Percentiles rank a stretch among this genome's conserved stretches.
phyloP scores from a whole-genome alignment of 1,140 invertebrate genomes.

The Calliopsis andreniformis region DNA sequence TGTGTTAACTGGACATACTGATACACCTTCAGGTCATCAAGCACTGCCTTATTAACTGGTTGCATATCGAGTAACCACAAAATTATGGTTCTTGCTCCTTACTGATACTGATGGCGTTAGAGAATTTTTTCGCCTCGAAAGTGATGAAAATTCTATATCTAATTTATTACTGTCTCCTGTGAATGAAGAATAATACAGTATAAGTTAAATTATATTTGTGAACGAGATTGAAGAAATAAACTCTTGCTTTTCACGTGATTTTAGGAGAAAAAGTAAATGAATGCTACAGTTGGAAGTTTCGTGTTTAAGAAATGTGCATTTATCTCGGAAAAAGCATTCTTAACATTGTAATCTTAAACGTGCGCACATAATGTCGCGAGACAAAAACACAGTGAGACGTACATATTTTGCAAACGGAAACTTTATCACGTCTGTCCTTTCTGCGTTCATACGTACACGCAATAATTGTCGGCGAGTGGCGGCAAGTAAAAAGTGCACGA shows the following conservation, averaged over 20 bases:
- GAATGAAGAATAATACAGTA: too few species aligned
- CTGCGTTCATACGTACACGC: slow-evolving; percentile 4
- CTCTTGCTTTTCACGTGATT: too few species aligned
- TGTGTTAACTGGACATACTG: slow-evolving; percentile 55
- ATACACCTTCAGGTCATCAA: slow-evolving; percentile 68
- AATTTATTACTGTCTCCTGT: too few species aligned
- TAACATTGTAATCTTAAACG: slow-evolving; percentile 16
- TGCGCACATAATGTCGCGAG: slow-evolving; percentile 24
- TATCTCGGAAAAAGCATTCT: too few species aligned
- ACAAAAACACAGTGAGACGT: not conserved
- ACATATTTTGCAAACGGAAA: slow-evolving; percentile 27
- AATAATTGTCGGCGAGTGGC: slow-evolving; percentile 43
- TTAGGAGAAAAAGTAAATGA: too few species aligned
- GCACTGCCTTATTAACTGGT: slow-evolving; percentile 68
- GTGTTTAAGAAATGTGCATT: too few species aligned
- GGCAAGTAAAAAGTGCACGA: slow-evolving; percentile 27
- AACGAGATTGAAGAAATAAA: too few species aligned
- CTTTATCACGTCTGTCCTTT: slow-evolving; percentile 16
- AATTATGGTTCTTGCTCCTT: slow-evolving; percentile 51
- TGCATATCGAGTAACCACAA: slow-evolving; percentile 60
- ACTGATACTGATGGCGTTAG: not conserved
- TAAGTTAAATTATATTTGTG: too few species aligned
- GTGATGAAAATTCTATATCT: not conserved
- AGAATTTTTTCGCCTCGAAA: not conserved
- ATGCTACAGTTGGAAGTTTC: too few species aligned